phyloP scores from a whole-genome alignment of 2,888 invertebrate species.

The Schrankia costaestrigalis region DNA sequence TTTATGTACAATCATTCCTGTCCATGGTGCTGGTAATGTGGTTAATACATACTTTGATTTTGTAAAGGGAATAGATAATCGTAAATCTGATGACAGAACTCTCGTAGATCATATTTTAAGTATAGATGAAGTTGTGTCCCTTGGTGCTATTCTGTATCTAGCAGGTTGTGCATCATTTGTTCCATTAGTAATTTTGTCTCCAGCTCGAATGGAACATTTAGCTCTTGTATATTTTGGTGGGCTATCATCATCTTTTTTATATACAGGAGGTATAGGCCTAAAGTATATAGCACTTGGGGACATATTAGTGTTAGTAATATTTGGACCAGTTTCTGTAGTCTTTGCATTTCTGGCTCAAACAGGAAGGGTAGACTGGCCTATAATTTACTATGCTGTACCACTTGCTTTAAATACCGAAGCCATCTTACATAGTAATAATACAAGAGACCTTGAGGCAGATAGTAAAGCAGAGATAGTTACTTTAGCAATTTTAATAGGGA shows the following conservation, averaged over 20 bases:
- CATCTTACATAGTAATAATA: slow-evolving; percentile 96
- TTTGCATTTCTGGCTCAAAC: slow-evolving; percentile 97
- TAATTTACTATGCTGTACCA: slow-evolving; percentile 96
- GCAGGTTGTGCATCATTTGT: slow-evolving; percentile 93
- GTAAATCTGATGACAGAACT: slow-evolving; percentile 96
- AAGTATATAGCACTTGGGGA: slow-evolving; percentile 98
- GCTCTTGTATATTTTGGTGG: slow-evolving; percentile 97
- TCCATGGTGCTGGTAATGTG: slow-evolving; percentile 97
- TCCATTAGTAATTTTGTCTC: slow-evolving; percentile 87
- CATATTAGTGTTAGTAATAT: slow-evolving; percentile 93
- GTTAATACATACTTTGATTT: slow-evolving; percentile 98
- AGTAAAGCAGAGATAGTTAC: slow-evolving; percentile 95
- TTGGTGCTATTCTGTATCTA: slow-evolving; percentile 93
- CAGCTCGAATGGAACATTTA: slow-evolving; percentile 96
- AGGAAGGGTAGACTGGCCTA: slow-evolving; percentile 93
- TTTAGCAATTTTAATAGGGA: slow-evolving; percentile 95
- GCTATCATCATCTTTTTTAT: slow-evolving; percentile 96
- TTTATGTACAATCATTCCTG: slow-evolving; percentile 91
- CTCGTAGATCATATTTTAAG: slow-evolving; percentile 94
- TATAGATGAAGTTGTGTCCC: slow-evolving; percentile 87
- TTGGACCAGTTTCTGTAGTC: slow-evolving; percentile 95
- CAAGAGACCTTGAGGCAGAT: slow-evolving; percentile 94
- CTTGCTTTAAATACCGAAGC: slow-evolving; percentile 96
- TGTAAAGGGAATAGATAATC: slow-evolving; percentile 94
- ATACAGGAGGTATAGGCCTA: slow-evolving; percentile 96